These are phyloP conservation scores for Lymantria monacha DNA, from an alignment of 2,888 invertebrate genomes.

Conservation along the genomic window DNA sequence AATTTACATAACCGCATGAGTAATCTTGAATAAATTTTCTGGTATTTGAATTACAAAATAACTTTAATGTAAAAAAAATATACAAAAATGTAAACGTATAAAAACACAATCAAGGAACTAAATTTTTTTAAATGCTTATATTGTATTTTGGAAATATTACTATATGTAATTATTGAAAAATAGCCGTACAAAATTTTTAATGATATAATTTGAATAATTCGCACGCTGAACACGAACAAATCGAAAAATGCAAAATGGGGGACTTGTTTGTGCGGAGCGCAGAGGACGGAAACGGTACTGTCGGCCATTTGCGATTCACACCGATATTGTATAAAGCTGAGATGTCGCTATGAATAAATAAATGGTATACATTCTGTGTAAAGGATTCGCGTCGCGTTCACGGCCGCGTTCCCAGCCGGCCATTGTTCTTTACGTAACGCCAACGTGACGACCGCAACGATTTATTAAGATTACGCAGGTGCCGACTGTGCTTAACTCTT, in stretches of 20 bases:
- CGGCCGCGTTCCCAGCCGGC: slow-evolving; percentile 70
- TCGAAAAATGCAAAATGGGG: slow-evolving; percentile 59
- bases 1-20: slow-evolving; percentile 4
- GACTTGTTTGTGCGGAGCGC: slow-evolving; percentile 52
- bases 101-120: background rate
- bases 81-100: background rate
- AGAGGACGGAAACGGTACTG: slow-evolving; percentile 67
- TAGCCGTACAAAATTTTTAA: slow-evolving; percentile 8
- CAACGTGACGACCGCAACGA: slow-evolving; percentile 49
- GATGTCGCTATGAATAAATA: slow-evolving; percentile 65
- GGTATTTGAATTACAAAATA: slow-evolving; percentile 1
- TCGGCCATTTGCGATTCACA: slow-evolving; percentile 65
- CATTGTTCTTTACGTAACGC: slow-evolving; percentile 77
- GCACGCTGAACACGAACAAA: slow-evolving; percentile 38
- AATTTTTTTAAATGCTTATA: background rate
- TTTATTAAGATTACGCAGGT: slow-evolving; percentile 62
- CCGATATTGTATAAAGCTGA: slow-evolving; percentile 63
- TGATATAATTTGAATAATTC: slow-evolving; percentile 34
- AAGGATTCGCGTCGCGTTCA: slow-evolving; percentile 64
- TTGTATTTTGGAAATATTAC: slow-evolving; percentile 3
- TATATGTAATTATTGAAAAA: slow-evolving; percentile 6
- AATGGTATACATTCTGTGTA: slow-evolving; percentile 43
- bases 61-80: background rate
- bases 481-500: slow-evolving; percentile 52
- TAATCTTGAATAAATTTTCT: background rate